phyloP scores from a whole-genome alignment of 2,113 vertebrate species.

The Amblyopsis rosae region DNA sequence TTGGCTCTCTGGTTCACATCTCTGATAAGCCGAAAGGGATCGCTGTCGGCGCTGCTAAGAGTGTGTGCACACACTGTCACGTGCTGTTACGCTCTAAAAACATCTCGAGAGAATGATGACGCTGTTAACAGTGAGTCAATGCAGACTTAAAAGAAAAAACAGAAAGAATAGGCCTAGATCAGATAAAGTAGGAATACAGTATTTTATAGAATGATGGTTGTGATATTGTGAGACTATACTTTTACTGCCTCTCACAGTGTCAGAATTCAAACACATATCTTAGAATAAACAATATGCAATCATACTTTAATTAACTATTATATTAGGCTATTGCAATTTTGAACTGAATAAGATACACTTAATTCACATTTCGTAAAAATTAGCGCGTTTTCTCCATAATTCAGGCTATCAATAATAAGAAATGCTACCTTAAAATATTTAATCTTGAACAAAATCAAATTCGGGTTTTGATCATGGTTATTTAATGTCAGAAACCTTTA shows the following conservation, averaged over 20 bases:
- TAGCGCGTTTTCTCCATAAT: no score
- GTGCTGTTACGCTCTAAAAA: constrained; percentile 71
- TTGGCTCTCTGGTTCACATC: constrained; percentile 69
- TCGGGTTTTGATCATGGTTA: no score
- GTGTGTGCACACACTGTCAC: constrained; percentile 62
- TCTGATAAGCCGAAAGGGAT: constrained; percentile 81
- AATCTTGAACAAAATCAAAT: no score
- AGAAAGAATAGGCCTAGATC: not conserved
- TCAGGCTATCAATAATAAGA: no score
- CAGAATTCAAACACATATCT: constrained; percentile 3
- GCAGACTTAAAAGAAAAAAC: constrained; percentile 31
- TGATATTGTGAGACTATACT: constrained; percentile 42
- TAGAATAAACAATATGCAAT: constrained; percentile 28
- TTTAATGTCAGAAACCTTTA: no score
- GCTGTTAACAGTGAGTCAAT: constrained; percentile 57
- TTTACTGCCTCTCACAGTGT: constrained; percentile 25
- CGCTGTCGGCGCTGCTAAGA: constrained; percentile 83
- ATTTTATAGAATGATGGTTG: no score
- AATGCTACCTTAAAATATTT: no score
- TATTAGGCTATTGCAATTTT: not conserved
- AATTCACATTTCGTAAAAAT: no score
- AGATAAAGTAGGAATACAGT: not conserved
- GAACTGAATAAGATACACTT: no score
- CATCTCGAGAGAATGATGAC: constrained; percentile 70
- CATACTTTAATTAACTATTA: not conserved